Percentiles rank a stretch among this genome's conserved stretches.
Evolutionary conservation across 2,113 vertebrate genomes (phyloP).

Genomic region (Odocoileus hemionus): DNA sequence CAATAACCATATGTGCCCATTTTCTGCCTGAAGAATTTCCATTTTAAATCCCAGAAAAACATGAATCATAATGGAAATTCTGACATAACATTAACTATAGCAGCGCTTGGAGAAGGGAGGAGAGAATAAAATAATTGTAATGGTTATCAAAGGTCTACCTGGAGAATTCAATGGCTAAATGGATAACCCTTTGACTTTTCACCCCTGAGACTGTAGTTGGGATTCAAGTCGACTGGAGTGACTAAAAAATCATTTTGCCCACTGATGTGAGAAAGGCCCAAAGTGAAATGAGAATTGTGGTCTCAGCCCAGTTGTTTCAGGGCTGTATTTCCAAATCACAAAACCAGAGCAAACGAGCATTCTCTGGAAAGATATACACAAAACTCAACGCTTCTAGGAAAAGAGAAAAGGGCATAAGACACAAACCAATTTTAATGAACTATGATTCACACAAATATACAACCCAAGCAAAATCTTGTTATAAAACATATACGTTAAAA

Average conservation of each 20-base stretch:
- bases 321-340: slow-evolving; percentile 71
- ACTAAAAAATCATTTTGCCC: slow-evolving; percentile 83
- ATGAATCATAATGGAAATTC: slow-evolving; percentile 48
- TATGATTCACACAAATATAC: background rate
- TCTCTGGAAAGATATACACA: background rate
- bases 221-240: slow-evolving; percentile 74
- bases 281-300: slow-evolving; percentile 76
- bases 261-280: slow-evolving; percentile 78
- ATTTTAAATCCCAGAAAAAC: slow-evolving; percentile 64
- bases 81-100: slow-evolving; percentile 47
- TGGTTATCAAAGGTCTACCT: slow-evolving; percentile 69
- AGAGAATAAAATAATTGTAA: slow-evolving; percentile 52
- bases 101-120: background rate
- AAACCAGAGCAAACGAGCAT: slow-evolving; percentile 56
- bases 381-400: background rate
- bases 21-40: slow-evolving; percentile 62
- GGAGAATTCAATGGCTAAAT: slow-evolving; percentile 76
- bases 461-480: background rate
- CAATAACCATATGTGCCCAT: slow-evolving; percentile 3
- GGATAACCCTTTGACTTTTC: slow-evolving; percentile 77
- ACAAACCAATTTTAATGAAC: slow-evolving; percentile 53
- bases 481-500: background rate
- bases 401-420: slow-evolving; percentile 37
- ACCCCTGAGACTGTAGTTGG: slow-evolving; percentile 69
- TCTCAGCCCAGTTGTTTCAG: slow-evolving; percentile 70